Conservation (phyloP, 2,888 invertebrate species). For the Agrochola lychnidis region DNA sequence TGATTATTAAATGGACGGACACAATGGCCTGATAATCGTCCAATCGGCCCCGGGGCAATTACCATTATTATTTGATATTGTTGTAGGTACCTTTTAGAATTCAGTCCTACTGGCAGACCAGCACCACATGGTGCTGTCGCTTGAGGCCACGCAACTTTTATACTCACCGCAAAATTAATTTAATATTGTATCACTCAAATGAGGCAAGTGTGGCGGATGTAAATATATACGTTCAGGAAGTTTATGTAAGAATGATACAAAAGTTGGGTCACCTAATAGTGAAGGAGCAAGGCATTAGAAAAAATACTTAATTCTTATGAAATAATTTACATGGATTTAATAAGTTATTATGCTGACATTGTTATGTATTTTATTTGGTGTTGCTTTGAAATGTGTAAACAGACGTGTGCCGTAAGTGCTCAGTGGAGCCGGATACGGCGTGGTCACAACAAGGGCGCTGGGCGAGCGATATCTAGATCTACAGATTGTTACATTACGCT, state of each 20-base stretch:
- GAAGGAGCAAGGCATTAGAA: not conserved
- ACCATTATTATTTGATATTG: conserved; percentile 77
- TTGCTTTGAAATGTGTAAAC: conserved; percentile 34
- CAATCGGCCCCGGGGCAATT: conserved; percentile 74
- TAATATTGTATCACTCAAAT: conserved; percentile 80
- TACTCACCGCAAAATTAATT: conserved; percentile 86
- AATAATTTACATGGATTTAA: not conserved
- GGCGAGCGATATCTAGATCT: conserved; percentile 82
- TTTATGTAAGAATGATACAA: conserved; percentile 7
- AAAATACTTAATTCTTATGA: not conserved
- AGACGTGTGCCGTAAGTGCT: conserved; percentile 14
- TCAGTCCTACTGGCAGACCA: conserved; percentile 68
- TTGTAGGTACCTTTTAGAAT: conserved; percentile 69
- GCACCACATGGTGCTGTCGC: conserved; percentile 84
- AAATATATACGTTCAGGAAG: conserved; percentile 40
- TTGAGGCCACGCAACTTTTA: conserved; percentile 78
- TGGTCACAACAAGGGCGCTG: conserved; percentile 65
- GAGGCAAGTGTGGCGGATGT: conserved; percentile 64
- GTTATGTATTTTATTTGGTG: conserved; percentile 2
- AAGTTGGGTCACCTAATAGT: not conserved
- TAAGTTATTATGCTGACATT: not conserved
- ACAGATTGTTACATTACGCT: conserved; percentile 81
- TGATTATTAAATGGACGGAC: conserved; percentile 69
- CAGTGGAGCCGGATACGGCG: conserved; percentile 44
- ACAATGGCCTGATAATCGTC: conserved; percentile 76